Base-by-base conservation (phyloP, 1,140 invertebrate species). In the Hormaphis cornu region DNA sequence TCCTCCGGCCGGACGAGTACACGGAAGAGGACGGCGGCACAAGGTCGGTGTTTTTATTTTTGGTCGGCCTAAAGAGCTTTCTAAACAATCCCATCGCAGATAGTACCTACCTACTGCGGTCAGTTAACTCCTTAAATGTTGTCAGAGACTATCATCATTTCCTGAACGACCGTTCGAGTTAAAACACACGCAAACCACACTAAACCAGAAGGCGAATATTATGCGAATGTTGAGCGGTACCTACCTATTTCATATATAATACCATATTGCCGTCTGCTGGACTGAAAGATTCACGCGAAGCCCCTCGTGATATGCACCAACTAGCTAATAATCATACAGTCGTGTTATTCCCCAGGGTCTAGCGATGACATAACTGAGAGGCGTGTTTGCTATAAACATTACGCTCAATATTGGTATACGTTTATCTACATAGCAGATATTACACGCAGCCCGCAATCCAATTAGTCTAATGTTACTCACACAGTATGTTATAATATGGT, bases 381-480 rank as follows among this genome's bases (percentile, higher is more conserved):
- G 61, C 61, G 61, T 66, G 35, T 63, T 33, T 18, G 61, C 44
- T 48, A 33, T 22, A 9, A n/a, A n/a, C n/a, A n/a, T n/a, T n/a
- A n/a, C n/a, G n/a, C n/a, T n/a, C n/a, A n/a, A n/a, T n/a, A n/a
- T n/a, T n/a, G n/a, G n/a, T n/a, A n/a, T n/a, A n/a, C n/a, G n/a
- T n/a, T n/a, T n/a, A n/a, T n/a, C n/a, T n/a, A n/a, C n/a, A n/a
- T n/a, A n/a, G n/a, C n/a, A n/a, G n/a, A 48, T 40, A 37, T 16
- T 22, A 14, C 44, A 66, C 44, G 50, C 22, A 35, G 20, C 30
- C 18, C 20, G 12, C 24, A 66, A 66, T 66, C 61, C 61, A 48
- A 66, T 66, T 66, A 66, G 61, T 24, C 50, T 66, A 66, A 66
- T 48, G 61, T 66, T 66, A 66, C 61, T 20, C 12, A 46, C 18